Conservation (phyloP, 2,888 invertebrate genomes). For the Galerucella nymphaeae region DNA sequence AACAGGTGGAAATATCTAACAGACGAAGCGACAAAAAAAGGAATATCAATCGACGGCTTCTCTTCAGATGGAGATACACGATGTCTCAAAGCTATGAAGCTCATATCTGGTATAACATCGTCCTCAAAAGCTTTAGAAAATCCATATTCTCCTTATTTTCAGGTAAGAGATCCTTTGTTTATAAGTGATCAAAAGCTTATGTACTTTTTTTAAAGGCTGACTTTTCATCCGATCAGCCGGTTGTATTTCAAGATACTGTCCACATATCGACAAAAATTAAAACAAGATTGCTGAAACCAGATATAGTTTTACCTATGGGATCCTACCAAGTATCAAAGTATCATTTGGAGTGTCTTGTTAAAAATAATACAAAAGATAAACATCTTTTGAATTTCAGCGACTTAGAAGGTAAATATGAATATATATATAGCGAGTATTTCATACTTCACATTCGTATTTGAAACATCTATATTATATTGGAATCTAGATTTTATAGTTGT, state of each 20-base stretch:
- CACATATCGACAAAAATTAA: constrained; percentile 38
- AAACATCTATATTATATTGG: too few species aligned
- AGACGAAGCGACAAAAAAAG: constrained; percentile 9
- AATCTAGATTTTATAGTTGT: too few species aligned
- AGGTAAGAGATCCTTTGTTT: background rate
- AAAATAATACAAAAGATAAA: constrained; percentile 32
- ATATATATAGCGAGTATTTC: too few species aligned
- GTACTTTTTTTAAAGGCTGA: background rate
- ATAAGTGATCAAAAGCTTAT: background rate
- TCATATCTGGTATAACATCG: too few species aligned
- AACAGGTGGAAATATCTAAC: constrained; percentile 25
- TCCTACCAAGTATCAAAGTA: constrained; percentile 12
- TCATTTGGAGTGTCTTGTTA: constrained; percentile 27
- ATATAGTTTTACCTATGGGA: constrained; percentile 31
- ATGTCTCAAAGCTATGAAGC: constrained; percentile 33
- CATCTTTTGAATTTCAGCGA: constrained; percentile 31
- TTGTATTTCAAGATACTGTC: constrained; percentile 34
- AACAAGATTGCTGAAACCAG: constrained; percentile 34
- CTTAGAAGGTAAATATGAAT: constrained; percentile 27
- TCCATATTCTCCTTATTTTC: constrained; percentile 4
- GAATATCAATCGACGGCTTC: constrained; percentile 22
- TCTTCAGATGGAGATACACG: constrained; percentile 33
- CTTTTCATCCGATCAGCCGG: background rate
- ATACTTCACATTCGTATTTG: too few species aligned
- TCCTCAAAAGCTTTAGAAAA: background rate